A percentile compares a stretch with the other conserved stretches of the same genome.
phyloP scores from a whole-genome alignment of 1,140 invertebrate genomes.

The Asobara japonica region DNA sequence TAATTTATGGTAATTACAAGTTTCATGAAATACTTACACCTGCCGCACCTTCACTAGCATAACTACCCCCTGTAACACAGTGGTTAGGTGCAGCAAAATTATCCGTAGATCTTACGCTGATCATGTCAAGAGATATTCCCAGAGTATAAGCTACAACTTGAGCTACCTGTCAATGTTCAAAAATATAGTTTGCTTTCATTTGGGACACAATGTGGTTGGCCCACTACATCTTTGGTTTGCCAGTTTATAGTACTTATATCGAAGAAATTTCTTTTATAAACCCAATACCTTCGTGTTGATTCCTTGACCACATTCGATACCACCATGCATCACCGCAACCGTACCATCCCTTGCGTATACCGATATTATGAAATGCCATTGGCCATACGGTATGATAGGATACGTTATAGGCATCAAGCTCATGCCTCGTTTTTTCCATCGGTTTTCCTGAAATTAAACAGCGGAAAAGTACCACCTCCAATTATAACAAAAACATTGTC shows the following conservation, averaged over 20 bases:
- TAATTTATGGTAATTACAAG: not conserved
- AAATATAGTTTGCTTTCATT: conserved; percentile 3
- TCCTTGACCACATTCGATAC: conserved; percentile 88
- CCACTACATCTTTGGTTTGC: not conserved
- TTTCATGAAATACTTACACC: not conserved
- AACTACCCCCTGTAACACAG: conserved; percentile 71
- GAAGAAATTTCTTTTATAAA: conserved; percentile 9
- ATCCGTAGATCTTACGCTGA: conserved; percentile 75
- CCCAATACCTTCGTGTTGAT: conserved; percentile 78
- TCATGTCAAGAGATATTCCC: conserved; percentile 75
- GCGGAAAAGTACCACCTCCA: no score
- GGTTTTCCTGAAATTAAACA: conserved; percentile 74
- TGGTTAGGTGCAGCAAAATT: conserved; percentile 74
- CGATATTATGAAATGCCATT: conserved; percentile 74
- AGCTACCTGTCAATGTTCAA: conserved; percentile 68
- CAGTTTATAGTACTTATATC: not conserved
- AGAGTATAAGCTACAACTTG: conserved; percentile 82
- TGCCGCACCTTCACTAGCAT: not conserved
- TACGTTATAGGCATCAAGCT: conserved; percentile 76
- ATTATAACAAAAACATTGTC: no score
- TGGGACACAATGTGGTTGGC: no score
- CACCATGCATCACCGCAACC: conserved; percentile 79
- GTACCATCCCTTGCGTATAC: conserved; percentile 82
- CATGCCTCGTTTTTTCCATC: conserved; percentile 82
- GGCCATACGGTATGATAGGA: conserved; percentile 68